phyloP scores from a whole-genome alignment of 2,113 vertebrate genomes.

The Odocoileus virginianus region DNA sequence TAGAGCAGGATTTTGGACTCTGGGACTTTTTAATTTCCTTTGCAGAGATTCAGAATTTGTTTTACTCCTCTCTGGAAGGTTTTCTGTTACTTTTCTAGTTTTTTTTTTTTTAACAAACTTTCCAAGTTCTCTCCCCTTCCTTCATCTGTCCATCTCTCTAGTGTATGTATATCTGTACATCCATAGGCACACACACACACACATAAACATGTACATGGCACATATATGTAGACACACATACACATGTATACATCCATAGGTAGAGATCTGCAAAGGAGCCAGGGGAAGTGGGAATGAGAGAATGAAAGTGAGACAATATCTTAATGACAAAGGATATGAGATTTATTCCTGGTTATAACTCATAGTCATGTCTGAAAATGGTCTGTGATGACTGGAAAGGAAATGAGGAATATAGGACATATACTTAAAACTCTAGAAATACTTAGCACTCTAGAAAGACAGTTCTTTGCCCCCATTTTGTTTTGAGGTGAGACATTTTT shows the following conservation, averaged over 20 bases:
- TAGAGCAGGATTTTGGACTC: background rate
- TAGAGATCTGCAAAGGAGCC: background rate
- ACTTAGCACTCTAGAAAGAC: background rate
- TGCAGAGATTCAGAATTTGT: background rate
- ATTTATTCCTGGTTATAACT: background rate
- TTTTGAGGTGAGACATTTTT: background rate
- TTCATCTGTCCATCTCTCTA: background rate
- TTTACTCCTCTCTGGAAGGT: background rate
- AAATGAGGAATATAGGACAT: background rate
- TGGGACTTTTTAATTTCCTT: background rate
- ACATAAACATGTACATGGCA: background rate
- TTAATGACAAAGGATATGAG: background rate
- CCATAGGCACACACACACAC: background rate
- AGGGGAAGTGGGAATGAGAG: background rate
- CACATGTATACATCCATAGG: background rate
- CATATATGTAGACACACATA: background rate
- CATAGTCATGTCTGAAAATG: background rate
- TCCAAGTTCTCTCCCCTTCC: background rate
- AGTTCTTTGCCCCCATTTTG: background rate
- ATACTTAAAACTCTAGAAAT: background rate
- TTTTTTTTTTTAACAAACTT: background rate
- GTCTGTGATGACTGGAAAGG: background rate
- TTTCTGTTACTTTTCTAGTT: background rate
- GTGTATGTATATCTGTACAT: background rate
- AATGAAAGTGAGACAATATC: background rate